Conservation (phyloP, 2,888 invertebrate species). For the Osedax fenrisi region DNA sequence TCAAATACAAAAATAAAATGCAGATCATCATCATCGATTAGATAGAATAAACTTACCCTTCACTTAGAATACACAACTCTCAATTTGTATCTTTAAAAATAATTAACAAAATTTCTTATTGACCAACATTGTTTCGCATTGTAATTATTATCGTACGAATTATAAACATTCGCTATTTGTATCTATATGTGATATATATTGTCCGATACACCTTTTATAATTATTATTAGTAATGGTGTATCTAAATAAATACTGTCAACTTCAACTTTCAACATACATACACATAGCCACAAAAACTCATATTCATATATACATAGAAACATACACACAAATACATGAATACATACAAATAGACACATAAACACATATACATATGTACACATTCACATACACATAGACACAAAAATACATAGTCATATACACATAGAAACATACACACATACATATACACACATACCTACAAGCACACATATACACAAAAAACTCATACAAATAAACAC, state of each 20-base stretch:
- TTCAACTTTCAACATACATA: not conserved
- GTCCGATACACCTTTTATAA: not conserved
- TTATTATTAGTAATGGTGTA: not conserved
- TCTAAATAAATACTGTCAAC: not conserved
- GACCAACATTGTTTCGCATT: too few relatives aligned
- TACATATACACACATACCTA: not conserved
- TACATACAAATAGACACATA: not conserved
- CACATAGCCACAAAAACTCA: not conserved
- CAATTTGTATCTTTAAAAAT: too few relatives aligned
- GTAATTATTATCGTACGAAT: too few relatives aligned
- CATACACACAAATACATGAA: not conserved
- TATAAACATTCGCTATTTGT: too few relatives aligned
- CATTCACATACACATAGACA: not conserved
- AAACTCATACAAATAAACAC: not conserved
- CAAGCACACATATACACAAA: not conserved
- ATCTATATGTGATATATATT: too few relatives aligned
- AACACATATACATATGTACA: not conserved
- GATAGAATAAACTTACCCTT: too few relatives aligned
- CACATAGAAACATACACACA: not conserved
- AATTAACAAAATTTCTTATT: too few relatives aligned
- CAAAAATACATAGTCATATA: not conserved
- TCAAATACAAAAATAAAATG: too few relatives aligned
- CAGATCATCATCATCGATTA: too few relatives aligned
- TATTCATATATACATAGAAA: not conserved
- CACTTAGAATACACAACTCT: too few relatives aligned